Evolutionary conservation across 2,888 invertebrate species (phyloP), one percentile per base, ranked within the genome.

Genomic region (Brenthis ino): DNA sequence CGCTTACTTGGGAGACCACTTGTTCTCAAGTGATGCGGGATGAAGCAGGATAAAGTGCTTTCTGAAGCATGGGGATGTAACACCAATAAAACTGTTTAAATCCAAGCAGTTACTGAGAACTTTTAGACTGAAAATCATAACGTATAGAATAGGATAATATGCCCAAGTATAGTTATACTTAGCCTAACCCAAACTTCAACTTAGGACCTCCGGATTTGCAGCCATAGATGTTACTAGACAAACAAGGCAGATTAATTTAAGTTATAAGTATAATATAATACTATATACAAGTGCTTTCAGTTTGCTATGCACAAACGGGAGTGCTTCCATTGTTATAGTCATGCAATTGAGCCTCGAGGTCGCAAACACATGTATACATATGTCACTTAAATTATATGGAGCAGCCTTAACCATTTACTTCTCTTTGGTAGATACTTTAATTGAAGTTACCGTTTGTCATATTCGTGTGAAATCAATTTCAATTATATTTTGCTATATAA

Each of bases 271-370:
- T 60, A 20, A 33, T 51, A 51, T 16, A 14, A 53, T 50, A 63
- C 20, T 43, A 48, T 14, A 58, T 48, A 13, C 33, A 63, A 53
- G 53, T 53, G 51, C 37, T 63, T 57, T 53, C 51, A 37, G 37
- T 51, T 53, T 20, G 51, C 51, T 63, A 53, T 53, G 60, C 50
- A 63, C 63, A 63, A 63, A 63, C 51, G 14, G 37, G 16, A 61
- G 20, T 16, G 51, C 60, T 60, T 12, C 63, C 16, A 53, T 63
- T 63, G 43, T 63, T 50, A 50, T 60, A 50, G 16, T 63, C 51
- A 14, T 51, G 63, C 53, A 63, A 63, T 63, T 53, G 51, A 53
- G 63, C 4, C 53, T 63, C 43, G 60, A 63, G 63, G 51, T 63
- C 63, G 13, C 20, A 43, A 11, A n/a, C 58, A n/a, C 24, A n/a